A percentile compares a stretch with the other conserved stretches of the same genome.
Conservation (phyloP, 2,113 vertebrate species). For the Crocuta crocuta region DNA sequence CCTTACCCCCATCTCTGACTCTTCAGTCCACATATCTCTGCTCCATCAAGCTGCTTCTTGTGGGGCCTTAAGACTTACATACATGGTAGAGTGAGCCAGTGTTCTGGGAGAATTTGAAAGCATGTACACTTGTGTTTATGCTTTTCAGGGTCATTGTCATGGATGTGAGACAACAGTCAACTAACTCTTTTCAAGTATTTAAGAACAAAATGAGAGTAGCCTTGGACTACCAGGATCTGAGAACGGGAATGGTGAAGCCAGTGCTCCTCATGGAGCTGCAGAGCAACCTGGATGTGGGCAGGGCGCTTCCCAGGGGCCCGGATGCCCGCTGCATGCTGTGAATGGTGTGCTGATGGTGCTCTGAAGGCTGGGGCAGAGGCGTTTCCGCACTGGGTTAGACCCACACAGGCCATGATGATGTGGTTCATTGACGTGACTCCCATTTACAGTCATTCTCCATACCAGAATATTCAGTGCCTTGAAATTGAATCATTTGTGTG, state of each 20-base stretch:
- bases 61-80: not conserved
- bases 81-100: not conserved
- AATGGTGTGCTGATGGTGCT: not conserved
- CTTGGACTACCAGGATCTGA: not conserved
- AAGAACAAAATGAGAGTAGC: not conserved
- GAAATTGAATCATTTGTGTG: not conserved
- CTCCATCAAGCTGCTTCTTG: not conserved
- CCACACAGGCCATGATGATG: not conserved
- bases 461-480: not conserved
- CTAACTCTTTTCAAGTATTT: not conserved
- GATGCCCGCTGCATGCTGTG: not conserved
- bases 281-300: not conserved
- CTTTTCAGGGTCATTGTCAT: not conserved
- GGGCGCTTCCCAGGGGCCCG: not conserved
- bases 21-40: fast-evolving
- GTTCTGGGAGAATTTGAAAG: not conserved
- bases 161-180: not conserved
- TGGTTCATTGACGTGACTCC: not conserved
- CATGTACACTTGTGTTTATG: not conserved
- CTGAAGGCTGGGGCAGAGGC: not conserved
- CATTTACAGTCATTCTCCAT: not conserved
- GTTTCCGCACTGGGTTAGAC: not conserved
- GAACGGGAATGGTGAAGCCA: not conserved
- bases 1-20: not conserved
- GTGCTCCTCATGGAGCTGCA: not conserved